Conservation (phyloP, 2,113 vertebrate species). For the Sardina pilchardus region DNA sequence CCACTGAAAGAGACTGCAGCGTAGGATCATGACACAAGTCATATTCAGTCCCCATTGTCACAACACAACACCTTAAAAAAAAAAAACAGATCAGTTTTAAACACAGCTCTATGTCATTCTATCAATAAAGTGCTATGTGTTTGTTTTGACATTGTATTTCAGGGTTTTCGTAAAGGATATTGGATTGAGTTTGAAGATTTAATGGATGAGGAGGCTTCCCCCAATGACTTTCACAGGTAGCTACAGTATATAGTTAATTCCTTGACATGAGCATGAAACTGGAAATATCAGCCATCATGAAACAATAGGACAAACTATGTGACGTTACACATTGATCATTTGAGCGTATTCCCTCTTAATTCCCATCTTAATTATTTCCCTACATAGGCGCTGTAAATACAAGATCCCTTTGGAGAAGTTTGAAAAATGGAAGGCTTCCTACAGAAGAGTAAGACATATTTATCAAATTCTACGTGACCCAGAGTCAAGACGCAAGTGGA, state of each 20-base stretch:
- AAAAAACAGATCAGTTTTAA: too few relatives aligned
- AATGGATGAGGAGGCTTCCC: not conserved
- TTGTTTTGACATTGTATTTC: not conserved
- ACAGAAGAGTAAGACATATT: not conserved
- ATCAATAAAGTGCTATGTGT: not conserved
- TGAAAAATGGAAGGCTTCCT: not conserved
- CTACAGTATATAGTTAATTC: not conserved
- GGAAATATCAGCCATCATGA: not conserved
- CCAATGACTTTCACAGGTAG: not conserved
- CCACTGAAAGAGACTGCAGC: too few relatives aligned
- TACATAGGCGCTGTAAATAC: not conserved
- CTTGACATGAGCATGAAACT: not conserved
- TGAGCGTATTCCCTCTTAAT: not conserved
- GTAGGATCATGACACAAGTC: too few relatives aligned
- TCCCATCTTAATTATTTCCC: not conserved
- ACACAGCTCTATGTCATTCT: too few relatives aligned
- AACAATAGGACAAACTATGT: not conserved
- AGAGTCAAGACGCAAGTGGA: not conserved
- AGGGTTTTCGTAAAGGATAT: constrained; percentile 21
- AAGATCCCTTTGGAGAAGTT: not conserved
- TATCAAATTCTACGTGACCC: not conserved
- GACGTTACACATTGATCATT: not conserved
- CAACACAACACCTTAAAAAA: too few relatives aligned
- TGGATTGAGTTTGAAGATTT: not conserved
- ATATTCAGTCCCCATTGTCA: too few relatives aligned